Evolutionary conservation across 2,797 vertebrate genomes (phyloP).

Genomic region (Gorsachius magnificus): DNA sequence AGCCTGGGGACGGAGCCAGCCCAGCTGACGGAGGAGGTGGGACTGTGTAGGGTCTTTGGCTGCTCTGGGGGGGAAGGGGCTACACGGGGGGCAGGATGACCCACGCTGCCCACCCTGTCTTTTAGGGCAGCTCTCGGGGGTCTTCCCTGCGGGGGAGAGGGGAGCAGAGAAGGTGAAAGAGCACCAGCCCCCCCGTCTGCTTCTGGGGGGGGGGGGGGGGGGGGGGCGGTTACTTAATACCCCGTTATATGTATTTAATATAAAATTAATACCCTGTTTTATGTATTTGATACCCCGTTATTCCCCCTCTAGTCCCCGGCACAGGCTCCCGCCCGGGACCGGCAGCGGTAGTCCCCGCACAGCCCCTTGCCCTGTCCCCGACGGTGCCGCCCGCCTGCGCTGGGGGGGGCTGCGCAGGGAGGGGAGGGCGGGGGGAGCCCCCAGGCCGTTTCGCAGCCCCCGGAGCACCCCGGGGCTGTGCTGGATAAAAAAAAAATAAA

Average conservation of each 20-base stretch:
- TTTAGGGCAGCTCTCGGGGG: accelerated
- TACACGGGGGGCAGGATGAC: accelerated
- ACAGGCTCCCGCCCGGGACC: not conserved
- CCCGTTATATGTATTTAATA: accelerated
- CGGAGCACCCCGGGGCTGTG: accelerated
- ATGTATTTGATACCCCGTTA: not conserved
- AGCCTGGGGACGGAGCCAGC: not conserved
- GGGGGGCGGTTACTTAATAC: not conserved
- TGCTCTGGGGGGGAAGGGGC: accelerated
- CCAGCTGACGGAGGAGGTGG: not conserved
- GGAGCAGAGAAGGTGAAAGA: not conserved
- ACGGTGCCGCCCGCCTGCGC: not conserved
- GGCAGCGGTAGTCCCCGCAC: accelerated
- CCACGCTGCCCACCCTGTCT: accelerated
- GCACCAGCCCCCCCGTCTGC: accelerated
- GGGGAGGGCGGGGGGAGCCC: accelerated
- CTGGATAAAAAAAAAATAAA: too few species aligned
- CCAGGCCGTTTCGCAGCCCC: not conserved
- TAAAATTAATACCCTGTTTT: too few species aligned
- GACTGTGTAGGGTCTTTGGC: accelerated
- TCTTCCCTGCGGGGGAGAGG: accelerated
- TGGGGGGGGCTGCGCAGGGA: too few species aligned
- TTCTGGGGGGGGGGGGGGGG: accelerated
- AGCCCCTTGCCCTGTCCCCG: not conserved
- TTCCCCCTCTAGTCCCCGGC: not conserved